Conservation (phyloP, 1,140 invertebrate genomes). For the Cydia splendana region DNA sequence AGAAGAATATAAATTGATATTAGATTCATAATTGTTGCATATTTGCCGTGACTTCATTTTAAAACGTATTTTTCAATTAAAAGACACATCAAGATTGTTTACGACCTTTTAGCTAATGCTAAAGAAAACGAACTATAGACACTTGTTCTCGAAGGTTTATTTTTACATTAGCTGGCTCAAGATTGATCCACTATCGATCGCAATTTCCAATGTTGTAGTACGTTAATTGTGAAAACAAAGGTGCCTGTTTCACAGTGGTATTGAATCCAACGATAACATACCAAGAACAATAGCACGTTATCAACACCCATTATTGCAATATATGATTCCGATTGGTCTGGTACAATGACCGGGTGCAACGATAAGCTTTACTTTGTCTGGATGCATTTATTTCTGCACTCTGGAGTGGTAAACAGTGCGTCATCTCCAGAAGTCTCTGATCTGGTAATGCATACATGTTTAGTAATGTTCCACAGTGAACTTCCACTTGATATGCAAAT, state of each 20-base stretch:
- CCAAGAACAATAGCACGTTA: constrained; percentile 61
- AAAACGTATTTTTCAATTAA: too few species aligned
- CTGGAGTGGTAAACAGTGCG: constrained; percentile 71
- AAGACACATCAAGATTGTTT: too few species aligned
- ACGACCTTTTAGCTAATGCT: too few species aligned
- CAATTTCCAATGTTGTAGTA: neutral
- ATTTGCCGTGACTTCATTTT: too few species aligned
- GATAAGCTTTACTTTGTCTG: constrained; percentile 58
- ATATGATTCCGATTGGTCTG: constrained; percentile 51
- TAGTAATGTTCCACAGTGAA: neutral
- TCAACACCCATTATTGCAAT: constrained; percentile 48
- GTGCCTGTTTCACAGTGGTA: neutral
- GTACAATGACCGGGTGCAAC: constrained; percentile 56
- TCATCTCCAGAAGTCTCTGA: constrained; percentile 58
- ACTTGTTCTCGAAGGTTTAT: neutral
- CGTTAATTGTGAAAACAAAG: constrained; percentile 29
- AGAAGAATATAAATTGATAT: too few species aligned
- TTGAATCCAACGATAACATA: constrained; percentile 40
- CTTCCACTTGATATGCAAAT: constrained; percentile 39
- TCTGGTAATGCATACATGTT: constrained; percentile 60
- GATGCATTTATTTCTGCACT: constrained; percentile 66
- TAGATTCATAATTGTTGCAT: too few species aligned
- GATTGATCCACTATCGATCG: neutral
- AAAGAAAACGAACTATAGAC: too few species aligned
- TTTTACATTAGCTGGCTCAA: neutral